Base-by-base conservation (phyloP, 2,113 vertebrate genomes). In the Osmerus eperlanus region DNA sequence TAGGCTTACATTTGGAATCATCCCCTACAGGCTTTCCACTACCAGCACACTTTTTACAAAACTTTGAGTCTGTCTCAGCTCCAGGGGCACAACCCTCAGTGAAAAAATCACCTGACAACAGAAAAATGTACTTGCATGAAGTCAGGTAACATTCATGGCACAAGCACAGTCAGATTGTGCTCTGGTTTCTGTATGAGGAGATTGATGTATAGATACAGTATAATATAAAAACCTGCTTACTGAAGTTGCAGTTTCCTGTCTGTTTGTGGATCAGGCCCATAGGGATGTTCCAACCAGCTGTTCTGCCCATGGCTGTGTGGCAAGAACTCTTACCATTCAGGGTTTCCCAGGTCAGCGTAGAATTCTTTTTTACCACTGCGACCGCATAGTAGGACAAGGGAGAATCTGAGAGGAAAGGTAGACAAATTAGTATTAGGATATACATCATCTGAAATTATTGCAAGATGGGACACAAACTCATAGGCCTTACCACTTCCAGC, bases 271-370 rank as follows among this genome's bases (percentile, higher is more conserved):
- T 87, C 41, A 84, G 79, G 11, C 92, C 88, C 92, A 96, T 91
- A 64, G 96, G 96, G 23, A 96, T 58, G 75, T 91, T 93, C 96
- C 96, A 98, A 68, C 96, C 95, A n/a, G 94, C 94, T 0, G 90
- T 95, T 52, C 92, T 93, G 53, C 93, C 91, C 0, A 95, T 13
- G 0, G 86, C 94, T 0, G 95, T 93, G 83, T 97, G 97, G 83
- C 97, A 98, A 0, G 95, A 95, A 80, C 72, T 95, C 87, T 87
- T 96, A 3, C 91, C 92, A 77, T 58, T 54, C 73, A 98, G n/a
- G 36, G 9, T 65, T 2, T 2, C 7, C 62, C 62, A 64, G 62
- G 25, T 64, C 25, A 64, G 47, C 0, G 63, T 67, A 0, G 72
- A 68, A 41, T 70, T 9, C 67, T 86, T 95, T 90, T 91, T 94